These are phyloP conservation scores for Drosophila ambigua DNA, from an alignment of 1,140 invertebrate species.

Conservation along the genomic window DNA sequence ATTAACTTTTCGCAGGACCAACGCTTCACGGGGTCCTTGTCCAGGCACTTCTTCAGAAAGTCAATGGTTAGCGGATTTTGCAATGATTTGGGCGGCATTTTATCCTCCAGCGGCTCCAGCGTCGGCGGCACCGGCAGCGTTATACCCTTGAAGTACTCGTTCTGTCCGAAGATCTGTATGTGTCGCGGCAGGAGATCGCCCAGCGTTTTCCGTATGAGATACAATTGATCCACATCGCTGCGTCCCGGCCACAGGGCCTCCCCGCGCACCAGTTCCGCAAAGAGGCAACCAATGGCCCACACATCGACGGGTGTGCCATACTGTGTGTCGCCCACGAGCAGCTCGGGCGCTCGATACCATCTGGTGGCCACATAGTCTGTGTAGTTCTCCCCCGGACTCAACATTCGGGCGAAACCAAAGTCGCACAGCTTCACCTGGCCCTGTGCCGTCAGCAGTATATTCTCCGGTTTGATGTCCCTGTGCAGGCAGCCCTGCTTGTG, in stretches of 20 bases:
- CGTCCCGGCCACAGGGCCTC: constrained; percentile 99
- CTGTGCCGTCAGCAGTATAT: constrained; percentile 97
- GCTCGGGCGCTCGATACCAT: constrained; percentile 98
- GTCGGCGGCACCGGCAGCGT: constrained; percentile 95
- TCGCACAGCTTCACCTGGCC: constrained; percentile 99
- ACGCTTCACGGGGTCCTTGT: constrained; percentile 95
- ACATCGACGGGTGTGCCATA: constrained; percentile 99
- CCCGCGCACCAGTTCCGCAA: constrained; percentile 97
- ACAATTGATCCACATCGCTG: constrained; percentile 99
- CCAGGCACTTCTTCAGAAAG: constrained; percentile 97
- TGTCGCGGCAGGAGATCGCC: constrained; percentile 96
- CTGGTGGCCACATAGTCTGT: constrained; percentile 99
- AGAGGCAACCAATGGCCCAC: constrained; percentile 91
- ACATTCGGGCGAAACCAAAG: constrained; percentile 98
- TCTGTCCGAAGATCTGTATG: constrained; percentile 97
- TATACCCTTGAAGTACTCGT: constrained; percentile 96
- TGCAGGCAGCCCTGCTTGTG: constrained; percentile 98
- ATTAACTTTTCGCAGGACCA: constrained; percentile 96
- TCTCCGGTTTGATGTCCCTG: constrained; percentile 99
- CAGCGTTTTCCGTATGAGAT: constrained; percentile 95
- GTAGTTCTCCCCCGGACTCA: constrained; percentile 98
- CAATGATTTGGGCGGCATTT: constrained; percentile 89
- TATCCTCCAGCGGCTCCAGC: constrained; percentile 92
- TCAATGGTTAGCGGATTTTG: constrained; percentile 89
- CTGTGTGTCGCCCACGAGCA: constrained; percentile 98